Evolutionary conservation across 2,113 vertebrate species (phyloP), one percentile per base, ranked within the genome.

Genomic region (Ceyx margarethae): DNA sequence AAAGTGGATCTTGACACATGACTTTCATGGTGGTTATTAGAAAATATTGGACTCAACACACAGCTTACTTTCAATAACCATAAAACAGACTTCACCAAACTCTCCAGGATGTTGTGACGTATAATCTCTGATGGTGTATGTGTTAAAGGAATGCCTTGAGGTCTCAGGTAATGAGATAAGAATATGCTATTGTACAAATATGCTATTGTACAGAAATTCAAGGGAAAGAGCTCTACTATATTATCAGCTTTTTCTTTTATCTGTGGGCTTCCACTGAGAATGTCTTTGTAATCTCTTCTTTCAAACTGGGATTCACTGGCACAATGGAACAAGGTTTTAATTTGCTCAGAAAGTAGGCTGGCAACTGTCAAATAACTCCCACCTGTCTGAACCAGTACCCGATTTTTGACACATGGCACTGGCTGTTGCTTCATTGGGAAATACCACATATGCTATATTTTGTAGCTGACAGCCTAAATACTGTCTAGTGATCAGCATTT

Each of bases 351-450:
- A 94, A 15, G 69, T 62, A 90, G 83, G 9, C 81, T 96, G 94
- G 91, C 69, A 95, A 50, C 13, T 61, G 26, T 74, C 89, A 93
- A 79, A 94, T 64, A 77, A 76, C 56, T 77, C 58, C 83, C 94
- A 96, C 96, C 94, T 97, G 97, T 87, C 95, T 93, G 85, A 96
- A 97, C 96, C 67, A 42, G 92, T 96, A 91, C 91, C 77, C 79
- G 35, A 1, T 81, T 90, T 91, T 91, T 93, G 73, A 96, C 82
- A 80, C n/a, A 33, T n/a, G 21, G 29, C 68, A 73, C 26, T n/a
- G n/a, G 31, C 58, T 56, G 19, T 73, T 97, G 85, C 86, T 93
- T 85, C 61, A 43, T 87, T 89, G 96, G 93, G 82, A 97, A 94
- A 69, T 40, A 73, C 16, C 69, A 79, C 87, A 94, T 94, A 91